These are phyloP conservation scores for Clamator glandarius DNA, from an alignment of 2,797 vertebrate species.

Conservation along the genomic window DNA sequence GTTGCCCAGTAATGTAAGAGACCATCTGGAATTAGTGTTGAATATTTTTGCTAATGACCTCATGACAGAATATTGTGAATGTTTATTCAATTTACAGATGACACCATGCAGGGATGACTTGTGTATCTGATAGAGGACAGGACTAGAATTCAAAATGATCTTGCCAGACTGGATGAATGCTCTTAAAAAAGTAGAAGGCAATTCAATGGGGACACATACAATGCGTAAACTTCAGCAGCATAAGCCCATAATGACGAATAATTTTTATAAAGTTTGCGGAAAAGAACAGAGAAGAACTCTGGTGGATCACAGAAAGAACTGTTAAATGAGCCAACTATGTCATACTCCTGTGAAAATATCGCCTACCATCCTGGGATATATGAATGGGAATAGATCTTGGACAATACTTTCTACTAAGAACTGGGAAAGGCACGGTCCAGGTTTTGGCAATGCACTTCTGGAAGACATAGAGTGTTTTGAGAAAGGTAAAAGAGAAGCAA, in stretches of 20 bases:
- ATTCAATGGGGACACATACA: neutral
- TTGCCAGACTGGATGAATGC: neutral
- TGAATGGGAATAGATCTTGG: neutral
- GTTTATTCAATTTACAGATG: conserved; percentile 66
- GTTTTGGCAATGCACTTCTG: neutral
- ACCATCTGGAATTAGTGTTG: conserved; percentile 71
- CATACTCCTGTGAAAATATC: conserved; percentile 4
- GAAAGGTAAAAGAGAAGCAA: neutral
- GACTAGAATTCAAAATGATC: conserved; percentile 61
- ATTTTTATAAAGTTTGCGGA: conserved; percentile 27
- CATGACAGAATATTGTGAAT: conserved; percentile 51
- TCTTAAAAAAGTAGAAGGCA: neutral
- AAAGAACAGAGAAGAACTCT: neutral
- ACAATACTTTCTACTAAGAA: neutral
- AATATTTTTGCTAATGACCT: conserved; percentile 68
- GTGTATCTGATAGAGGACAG: conserved; percentile 36
- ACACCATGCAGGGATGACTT: conserved; percentile 50
- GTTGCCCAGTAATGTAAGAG: conserved; percentile 69
- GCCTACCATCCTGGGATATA: neutral
- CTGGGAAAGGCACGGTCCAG: neutral
- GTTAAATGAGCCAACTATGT: neutral
- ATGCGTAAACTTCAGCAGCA: neutral
- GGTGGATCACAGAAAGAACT: neutral
- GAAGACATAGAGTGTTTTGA: neutral
- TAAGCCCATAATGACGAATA: neutral